Evolutionary conservation across 2,113 vertebrate genomes (phyloP).

Genomic region (Dolichotis patagonum): DNA sequence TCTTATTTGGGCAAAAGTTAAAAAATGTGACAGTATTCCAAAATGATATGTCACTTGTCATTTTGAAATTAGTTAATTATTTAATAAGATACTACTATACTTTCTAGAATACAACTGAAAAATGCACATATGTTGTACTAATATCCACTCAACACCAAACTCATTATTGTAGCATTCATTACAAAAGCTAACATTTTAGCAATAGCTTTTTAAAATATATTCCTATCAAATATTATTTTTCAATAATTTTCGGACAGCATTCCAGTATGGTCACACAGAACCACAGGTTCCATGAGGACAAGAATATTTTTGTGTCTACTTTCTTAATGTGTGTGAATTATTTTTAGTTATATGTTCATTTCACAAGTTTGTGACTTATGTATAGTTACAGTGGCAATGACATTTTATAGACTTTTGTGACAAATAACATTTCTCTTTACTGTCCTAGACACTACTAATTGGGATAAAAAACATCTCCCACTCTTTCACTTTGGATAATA

Average conservation of each 20-base stretch:
- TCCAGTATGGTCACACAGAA: not conserved
- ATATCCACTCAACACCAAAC: not conserved
- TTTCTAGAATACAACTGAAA: not conserved
- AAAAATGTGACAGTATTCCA: not conserved
- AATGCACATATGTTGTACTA: not conserved
- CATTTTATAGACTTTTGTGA: not conserved
- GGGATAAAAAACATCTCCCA: not conserved
- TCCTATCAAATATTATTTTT: not conserved
- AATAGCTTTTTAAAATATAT: not conserved
- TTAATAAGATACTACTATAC: not conserved
- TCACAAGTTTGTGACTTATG: not conserved
- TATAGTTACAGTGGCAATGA: not conserved
- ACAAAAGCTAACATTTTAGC: not conserved
- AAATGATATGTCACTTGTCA: not conserved
- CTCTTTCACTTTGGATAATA: not conserved
- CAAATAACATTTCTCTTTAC: not conserved
- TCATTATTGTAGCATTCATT: not conserved
- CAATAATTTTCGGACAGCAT: not conserved
- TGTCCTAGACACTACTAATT: not conserved
- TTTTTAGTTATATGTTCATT: not conserved
- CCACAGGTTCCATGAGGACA: not conserved
- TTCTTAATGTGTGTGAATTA: not conserved
- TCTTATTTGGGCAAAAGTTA: not conserved
- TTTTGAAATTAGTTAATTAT: constrained; percentile 25
- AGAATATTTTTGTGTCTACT: not conserved